phyloP scores from a whole-genome alignment of 2,797 vertebrate species.

The Fistularia tabacaria region DNA sequence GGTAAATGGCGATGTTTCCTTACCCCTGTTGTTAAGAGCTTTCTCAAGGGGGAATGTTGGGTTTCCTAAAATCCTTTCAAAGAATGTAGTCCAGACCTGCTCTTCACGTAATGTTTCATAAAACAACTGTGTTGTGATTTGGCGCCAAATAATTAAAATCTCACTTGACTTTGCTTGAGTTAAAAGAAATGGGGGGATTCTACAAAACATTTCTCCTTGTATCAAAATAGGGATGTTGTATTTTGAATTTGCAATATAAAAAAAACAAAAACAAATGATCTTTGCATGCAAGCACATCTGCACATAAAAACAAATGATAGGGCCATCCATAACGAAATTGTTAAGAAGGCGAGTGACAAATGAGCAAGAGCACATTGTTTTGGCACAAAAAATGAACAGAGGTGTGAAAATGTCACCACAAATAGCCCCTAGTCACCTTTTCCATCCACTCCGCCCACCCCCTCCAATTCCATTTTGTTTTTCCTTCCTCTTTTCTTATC shows the following conservation, averaged over 20 bases:
- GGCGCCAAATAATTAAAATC: too few species aligned
- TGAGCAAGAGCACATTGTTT: slow-evolving; percentile 57
- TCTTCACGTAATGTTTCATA: too few species aligned
- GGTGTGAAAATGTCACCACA: slow-evolving; percentile 77
- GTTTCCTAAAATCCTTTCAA: too few species aligned
- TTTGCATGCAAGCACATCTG: slow-evolving; percentile 6
- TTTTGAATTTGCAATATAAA: background rate
- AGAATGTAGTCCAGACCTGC: too few species aligned
- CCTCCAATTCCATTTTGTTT: slow-evolving; percentile 24
- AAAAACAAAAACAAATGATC: background rate
- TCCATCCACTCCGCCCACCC: slow-evolving; percentile 42
- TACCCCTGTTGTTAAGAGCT: too few species aligned
- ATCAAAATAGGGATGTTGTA: too few species aligned
- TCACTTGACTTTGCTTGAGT: too few species aligned
- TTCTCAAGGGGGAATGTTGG: too few species aligned
- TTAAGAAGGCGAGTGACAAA: slow-evolving; percentile 71
- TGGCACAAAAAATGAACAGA: slow-evolving; percentile 72
- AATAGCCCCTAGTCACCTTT: slow-evolving; percentile 68
- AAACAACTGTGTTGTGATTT: too few species aligned
- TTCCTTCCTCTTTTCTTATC: slow-evolving; percentile 5
- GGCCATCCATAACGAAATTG: slow-evolving; percentile 67
- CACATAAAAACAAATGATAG: slow-evolving; percentile 24
- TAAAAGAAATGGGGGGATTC: too few species aligned
- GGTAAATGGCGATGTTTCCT: too few species aligned
- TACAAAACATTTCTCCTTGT: too few species aligned